Evolutionary conservation across 2,797 vertebrate species (phyloP).

Genomic region (Mionectes olivaceus): DNA sequence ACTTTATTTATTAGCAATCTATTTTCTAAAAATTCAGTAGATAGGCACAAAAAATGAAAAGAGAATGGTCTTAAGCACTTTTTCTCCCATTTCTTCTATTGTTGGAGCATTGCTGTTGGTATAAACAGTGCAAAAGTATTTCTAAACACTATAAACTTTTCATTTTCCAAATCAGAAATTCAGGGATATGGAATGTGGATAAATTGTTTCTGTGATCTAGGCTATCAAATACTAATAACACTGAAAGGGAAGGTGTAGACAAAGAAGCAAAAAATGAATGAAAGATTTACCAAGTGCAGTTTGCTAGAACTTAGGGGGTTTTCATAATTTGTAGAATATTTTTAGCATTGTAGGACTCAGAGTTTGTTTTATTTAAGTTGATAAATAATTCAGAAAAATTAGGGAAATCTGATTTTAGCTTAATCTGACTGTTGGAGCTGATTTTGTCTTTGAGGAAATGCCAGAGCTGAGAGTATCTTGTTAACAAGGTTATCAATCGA

Average conservation of each 20-base stretch:
- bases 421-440: not conserved
- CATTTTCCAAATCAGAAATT: not conserved
- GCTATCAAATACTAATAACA: not conserved
- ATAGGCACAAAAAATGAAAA: no score
- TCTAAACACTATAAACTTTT: not conserved
- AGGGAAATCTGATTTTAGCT: not conserved
- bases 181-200: not conserved
- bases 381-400: not conserved
- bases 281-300: not conserved
- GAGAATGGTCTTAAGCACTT: not conserved
- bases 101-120: not conserved
- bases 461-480: not conserved
- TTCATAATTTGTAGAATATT: not conserved
- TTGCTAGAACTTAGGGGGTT: not conserved
- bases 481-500: fast-evolving
- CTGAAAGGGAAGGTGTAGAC: not conserved
- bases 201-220: not conserved
- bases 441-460: not conserved
- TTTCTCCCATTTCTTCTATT: not conserved
- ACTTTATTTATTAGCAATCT: not conserved
- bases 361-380: not conserved
- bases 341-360: not conserved
- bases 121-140: not conserved
- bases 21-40: not conserved
- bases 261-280: not conserved